Evolutionary conservation across 2,797 vertebrate genomes (phyloP), one percentile per base, ranked within the genome.

Genomic region (Darevskia mixta): DNA sequence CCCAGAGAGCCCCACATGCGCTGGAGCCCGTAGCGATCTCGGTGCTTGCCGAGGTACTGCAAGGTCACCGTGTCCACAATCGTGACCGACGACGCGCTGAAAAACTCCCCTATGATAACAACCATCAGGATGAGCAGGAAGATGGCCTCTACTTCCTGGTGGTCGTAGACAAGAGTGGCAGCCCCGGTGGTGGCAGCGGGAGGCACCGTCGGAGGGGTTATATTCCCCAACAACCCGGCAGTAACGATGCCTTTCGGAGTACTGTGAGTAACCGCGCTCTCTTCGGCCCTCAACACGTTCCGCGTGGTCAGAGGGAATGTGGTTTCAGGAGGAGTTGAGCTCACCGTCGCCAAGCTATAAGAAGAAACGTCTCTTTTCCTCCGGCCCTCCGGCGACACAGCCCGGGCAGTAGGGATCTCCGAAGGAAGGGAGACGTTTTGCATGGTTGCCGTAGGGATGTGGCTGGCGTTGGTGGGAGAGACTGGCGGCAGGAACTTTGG

Each of bases 1-100:
- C 99, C 99, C 93, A 99, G 97, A 1, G 99, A 99, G 0, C 99
- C 99, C 98, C 99, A 99, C 99, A 99, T 99, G 45, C 99, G 96
- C 96, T 99, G 99, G 87, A 99, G 93, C 45, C 99, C 99, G 1
- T 99, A 99, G 9, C 98, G 98, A 94, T 99, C 98, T 1, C 99
- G 95, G 86, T 99, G 98, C 8, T 97, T 98, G 3, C 98, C 99
- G 0, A 99, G 97, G 91, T 99, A 98, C 95, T 99, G 98, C 89
- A 99, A 97, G 0, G 99, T 99, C 67, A 99, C 97, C 0, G 99
- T 99, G 96, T 99, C 99, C 91, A 99, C 99, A 6, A 99, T 99
- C 73, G 99, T 99, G 86, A 99, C 97, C 1, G 99, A 99, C 0
- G 99, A 99, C 8, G 99, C 98, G 64, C 98, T 99, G 97, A 99